Base-by-base conservation (phyloP, 2,888 invertebrate genomes). In the Pantelozetes paolii region DNA sequence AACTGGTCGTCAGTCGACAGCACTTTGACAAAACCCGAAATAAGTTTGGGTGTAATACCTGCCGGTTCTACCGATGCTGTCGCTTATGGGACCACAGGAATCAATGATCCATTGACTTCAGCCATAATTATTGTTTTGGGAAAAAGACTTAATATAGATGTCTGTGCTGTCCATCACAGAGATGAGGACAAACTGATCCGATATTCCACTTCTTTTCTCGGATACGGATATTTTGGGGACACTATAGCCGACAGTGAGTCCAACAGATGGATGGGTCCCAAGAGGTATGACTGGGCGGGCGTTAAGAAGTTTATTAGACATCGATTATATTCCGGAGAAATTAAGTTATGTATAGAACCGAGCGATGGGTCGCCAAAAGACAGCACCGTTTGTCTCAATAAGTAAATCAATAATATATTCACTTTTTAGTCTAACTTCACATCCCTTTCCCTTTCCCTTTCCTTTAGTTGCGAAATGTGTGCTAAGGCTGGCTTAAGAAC, bases 201-300 rank as follows among this genome's bases (percentile, higher is more conserved):
- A 73, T 87, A 90, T 78, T 90, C 89, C 80, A 89, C 90, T 20
- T 90, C 90, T 78, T 87, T 90, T 67, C 84, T 91, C 76, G 90
- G 90, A 76, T 93, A 92, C 81, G 93, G 93, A 1, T 93, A 90
- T 83, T 86, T 92, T 79, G 93, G 92, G 2, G 92, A 93, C 82
- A 88, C 90, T 48, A 86, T 91, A 26, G 85, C 87, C 75, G 89
- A 90, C 79, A 91, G 91, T 80, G 92, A 92, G 79, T 86, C 87
- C 76, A 88, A 89, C 79, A 85, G 92, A 62, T 92, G 91, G 89
- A 89, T 93, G 89, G 93, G 93, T 50, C 91, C 92, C 20, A 87
- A 87, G 77, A 85, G 92, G 77, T 93, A 93, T 81, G 89, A 90
- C 79, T 89, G 89, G 82, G 75, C 74, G 30, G 83, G 83, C 28